Evolutionary conservation across 2,113 vertebrate species (phyloP).

Genomic region (Dasyurus viverrinus): DNA sequence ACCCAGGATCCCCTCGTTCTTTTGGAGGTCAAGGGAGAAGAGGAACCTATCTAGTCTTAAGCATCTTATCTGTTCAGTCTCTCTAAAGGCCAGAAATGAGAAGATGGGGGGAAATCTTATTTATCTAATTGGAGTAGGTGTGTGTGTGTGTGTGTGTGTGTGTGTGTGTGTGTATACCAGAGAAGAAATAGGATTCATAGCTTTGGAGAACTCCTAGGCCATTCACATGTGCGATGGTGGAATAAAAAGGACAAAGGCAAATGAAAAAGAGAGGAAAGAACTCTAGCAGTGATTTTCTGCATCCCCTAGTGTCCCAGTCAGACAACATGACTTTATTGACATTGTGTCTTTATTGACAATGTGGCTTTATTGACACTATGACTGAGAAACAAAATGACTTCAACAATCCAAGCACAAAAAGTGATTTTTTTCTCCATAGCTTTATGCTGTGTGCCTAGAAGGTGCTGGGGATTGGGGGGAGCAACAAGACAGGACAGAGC

Average conservation of each 20-base stretch:
- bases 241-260: neutral
- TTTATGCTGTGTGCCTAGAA: neutral
- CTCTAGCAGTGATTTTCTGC: neutral
- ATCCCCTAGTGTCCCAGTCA: neutral
- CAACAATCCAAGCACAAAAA: neutral
- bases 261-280: neutral
- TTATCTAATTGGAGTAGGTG: neutral
- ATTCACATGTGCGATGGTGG: neutral
- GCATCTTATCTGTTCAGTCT: neutral
- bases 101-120: neutral
- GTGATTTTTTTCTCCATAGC: neutral
- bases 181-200: neutral
- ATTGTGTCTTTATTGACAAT: neutral
- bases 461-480: neutral
- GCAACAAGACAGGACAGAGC: too few relatives aligned
- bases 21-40: neutral
- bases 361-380: neutral
- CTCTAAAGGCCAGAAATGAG: neutral
- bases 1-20: neutral
- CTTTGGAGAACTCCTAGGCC: neutral
- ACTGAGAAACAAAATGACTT: neutral
- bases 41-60: neutral
- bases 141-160: too few relatives aligned
- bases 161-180: too few relatives aligned
- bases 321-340: neutral